These are phyloP conservation scores for Drosophila teissieri DNA, from an alignment of 1,140 invertebrate genomes.

Conservation along the genomic window DNA sequence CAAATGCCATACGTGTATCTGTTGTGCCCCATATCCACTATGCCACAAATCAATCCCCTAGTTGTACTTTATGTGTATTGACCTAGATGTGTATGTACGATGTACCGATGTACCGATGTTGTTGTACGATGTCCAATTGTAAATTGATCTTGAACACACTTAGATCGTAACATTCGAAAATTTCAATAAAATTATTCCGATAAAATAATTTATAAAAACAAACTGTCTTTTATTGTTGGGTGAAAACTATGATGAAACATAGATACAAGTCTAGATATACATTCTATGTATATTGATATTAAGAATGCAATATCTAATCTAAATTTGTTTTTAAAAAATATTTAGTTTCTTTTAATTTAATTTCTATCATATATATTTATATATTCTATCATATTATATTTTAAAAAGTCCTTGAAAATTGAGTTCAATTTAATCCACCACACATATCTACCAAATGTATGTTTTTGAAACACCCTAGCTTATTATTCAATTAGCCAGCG, in stretches of 20 bases:
- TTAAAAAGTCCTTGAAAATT: too few relatives aligned
- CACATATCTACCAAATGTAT: neutral
- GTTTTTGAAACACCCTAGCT: neutral
- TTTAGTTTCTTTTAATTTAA: too few relatives aligned
- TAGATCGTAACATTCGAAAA: conserved; percentile 63
- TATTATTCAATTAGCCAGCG: conserved; percentile 44
- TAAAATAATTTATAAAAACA: conserved; percentile 51
- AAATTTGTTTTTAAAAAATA: too few relatives aligned
- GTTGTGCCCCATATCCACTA: conserved; percentile 49
- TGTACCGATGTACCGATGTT: conserved; percentile 64
- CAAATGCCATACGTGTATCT: conserved; percentile 53
- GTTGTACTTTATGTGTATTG: conserved; percentile 50
- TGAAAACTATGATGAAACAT: neutral
- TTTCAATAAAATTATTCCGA: conserved; percentile 71
- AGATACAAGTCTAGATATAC: too few relatives aligned
- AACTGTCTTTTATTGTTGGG: neutral
- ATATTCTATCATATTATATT: too few relatives aligned
- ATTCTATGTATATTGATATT: too few relatives aligned
- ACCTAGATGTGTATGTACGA: conserved; percentile 38
- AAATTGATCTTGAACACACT: conserved; percentile 72
- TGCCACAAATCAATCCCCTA: conserved; percentile 46
- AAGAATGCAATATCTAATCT: too few relatives aligned
- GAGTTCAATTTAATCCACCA: too few relatives aligned
- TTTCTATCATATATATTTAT: too few relatives aligned
- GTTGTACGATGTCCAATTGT: conserved; percentile 81